A percentile compares a stretch with the other conserved stretches of the same genome.
These are phyloP conservation scores for Drosophila dives DNA, from an alignment of 2,888 invertebrate species.

Conservation along the genomic window DNA sequence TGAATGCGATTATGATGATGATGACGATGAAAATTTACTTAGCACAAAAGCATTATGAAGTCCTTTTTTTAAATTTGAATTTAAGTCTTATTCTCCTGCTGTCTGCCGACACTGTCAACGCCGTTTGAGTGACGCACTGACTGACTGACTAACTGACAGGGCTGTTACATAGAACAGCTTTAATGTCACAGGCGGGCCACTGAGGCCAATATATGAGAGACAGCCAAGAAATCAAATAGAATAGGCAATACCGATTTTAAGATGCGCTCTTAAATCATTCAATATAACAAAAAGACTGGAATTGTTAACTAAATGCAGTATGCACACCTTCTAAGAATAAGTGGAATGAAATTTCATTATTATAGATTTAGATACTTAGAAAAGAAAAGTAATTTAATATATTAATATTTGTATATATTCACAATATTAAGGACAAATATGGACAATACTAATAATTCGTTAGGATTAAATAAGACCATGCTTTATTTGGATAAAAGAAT, in stretches of 20 bases:
- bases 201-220: conserved; percentile 37
- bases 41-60: conserved; percentile 56
- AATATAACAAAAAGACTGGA: too few relatives aligned
- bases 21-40: conserved; percentile 52
- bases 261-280: conserved; percentile 6
- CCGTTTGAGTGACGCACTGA: conserved; percentile 67
- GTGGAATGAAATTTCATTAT: too few relatives aligned
- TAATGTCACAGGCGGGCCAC: conserved; percentile 54
- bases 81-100: conserved; percentile 75
- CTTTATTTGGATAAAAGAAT: not conserved
- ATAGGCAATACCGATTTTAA: not conserved
- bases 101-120: conserved; percentile 72
- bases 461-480: not conserved
- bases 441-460: not conserved
- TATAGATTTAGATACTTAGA: not conserved
- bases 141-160: conserved; percentile 47
- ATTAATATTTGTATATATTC: not conserved
- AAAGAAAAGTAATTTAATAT: not conserved
- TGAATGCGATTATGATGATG: conserved; percentile 39
- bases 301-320: not conserved
- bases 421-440: not conserved
- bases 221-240: not conserved
- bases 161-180: conserved; percentile 45
- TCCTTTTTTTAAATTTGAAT: conserved; percentile 54
- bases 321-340: not conserved